Conservation (phyloP, 2,888 invertebrate species). For the Drosophila koepferae region DNA sequence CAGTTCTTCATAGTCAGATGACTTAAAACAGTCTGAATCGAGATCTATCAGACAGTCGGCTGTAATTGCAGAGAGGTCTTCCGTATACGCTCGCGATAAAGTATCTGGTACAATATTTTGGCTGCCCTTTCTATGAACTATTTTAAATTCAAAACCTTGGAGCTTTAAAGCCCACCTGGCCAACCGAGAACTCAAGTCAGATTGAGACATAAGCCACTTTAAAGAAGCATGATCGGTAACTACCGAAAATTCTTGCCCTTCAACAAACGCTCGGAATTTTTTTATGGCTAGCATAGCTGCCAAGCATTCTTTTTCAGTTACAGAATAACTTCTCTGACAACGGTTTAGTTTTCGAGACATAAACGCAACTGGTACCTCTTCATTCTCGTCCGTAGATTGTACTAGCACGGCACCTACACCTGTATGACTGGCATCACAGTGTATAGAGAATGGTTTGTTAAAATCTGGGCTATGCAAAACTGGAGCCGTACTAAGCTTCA, state of each 20-base stretch:
- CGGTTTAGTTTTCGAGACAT: constrained; percentile 19
- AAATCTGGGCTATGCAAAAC: constrained; percentile 17
- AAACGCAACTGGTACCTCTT: constrained; percentile 15
- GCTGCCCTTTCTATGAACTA: not conserved
- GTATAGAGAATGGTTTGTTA: not conserved
- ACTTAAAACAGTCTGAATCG: not conserved
- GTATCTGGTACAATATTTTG: not conserved
- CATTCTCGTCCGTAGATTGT: not conserved
- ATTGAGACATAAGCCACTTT: not conserved
- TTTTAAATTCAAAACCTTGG: not conserved
- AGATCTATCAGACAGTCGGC: not conserved
- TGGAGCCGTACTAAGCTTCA: not conserved
- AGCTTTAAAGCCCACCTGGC: constrained; percentile 2
- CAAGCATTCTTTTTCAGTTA: constrained; percentile 23
- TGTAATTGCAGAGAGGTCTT: not conserved
- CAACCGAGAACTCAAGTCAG: not conserved
- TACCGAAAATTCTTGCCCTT: not conserved
- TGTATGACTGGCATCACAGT: constrained; percentile 34
- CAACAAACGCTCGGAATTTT: constrained; percentile 15
- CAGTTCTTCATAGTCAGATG: not conserved
- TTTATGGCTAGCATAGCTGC: constrained; percentile 8
- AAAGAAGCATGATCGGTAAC: not conserved
- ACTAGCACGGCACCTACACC: constrained; percentile 20
- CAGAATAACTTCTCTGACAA: constrained; percentile 13
- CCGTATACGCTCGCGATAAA: not conserved